phyloP scores from a whole-genome alignment of 2,797 vertebrate genomes.

The Leptatherina wallacei region DNA sequence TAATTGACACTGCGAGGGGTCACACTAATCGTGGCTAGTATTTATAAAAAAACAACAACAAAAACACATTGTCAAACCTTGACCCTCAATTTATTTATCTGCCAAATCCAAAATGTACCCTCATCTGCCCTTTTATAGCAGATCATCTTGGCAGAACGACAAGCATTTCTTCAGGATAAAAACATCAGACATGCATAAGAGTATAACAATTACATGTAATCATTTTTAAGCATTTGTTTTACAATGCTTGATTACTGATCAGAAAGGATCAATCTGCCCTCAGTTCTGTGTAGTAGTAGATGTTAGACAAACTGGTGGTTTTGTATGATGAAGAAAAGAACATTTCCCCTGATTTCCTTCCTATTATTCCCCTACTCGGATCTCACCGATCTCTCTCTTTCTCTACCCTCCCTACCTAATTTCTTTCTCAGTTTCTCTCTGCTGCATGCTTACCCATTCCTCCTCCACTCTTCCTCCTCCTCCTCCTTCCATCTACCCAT shows the following conservation, averaged over 20 bases:
- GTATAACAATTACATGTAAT: not conserved
- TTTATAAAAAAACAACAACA: not conserved
- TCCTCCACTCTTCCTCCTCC: constrained; percentile 34
- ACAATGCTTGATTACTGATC: not conserved
- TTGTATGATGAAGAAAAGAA: constrained; percentile 20
- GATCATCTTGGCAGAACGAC: not conserved
- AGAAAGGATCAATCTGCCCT: not conserved
- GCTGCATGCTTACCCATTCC: constrained; percentile 64
- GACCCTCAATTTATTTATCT: not conserved
- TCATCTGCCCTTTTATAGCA: not conserved
- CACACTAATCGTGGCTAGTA: not conserved
- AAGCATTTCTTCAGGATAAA: not conserved
- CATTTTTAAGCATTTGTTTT: not conserved
- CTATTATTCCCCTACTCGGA: constrained; percentile 44
- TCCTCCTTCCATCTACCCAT: constrained; percentile 58
- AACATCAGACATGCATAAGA: not conserved
- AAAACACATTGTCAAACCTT: not conserved
- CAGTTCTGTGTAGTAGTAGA: constrained; percentile 17
- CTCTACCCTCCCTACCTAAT: constrained; percentile 9
- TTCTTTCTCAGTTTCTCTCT: constrained; percentile 60
- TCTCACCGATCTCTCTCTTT: constrained; percentile 35
- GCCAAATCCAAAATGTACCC: not conserved
- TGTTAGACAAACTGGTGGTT: constrained; percentile 14
- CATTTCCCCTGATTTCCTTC: constrained; percentile 31
- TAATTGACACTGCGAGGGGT: too few species aligned